Evolutionary conservation across 2,888 invertebrate species (phyloP).

Genomic region (Hofmannophila pseudospretella): DNA sequence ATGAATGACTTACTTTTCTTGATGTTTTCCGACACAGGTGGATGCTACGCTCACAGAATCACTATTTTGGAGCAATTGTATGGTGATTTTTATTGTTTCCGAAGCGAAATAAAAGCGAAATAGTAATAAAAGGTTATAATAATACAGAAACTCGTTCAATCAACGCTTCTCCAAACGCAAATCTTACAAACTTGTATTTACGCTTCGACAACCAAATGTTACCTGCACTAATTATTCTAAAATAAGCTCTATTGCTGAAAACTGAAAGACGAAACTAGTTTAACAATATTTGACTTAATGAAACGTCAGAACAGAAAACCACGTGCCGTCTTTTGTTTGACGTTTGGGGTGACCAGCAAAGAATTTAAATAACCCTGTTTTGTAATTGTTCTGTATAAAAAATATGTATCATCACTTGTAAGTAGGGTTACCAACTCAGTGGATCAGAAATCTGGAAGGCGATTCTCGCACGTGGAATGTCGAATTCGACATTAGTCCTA

Average conservation of each 20-base stretch:
- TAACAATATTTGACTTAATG: background rate
- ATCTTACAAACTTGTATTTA: slow-evolving; percentile 5
- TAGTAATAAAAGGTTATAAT: slow-evolving; percentile 68
- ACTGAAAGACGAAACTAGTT: background rate
- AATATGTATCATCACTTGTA: too few species aligned
- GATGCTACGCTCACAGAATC: slow-evolving; percentile 28
- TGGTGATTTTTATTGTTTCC: slow-evolving; percentile 39
- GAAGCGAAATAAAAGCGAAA: slow-evolving; percentile 55
- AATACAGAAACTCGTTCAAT: slow-evolving; percentile 46
- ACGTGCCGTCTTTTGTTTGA: slow-evolving; percentile 21
- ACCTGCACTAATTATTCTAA: background rate
- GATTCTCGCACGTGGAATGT: too few species aligned
- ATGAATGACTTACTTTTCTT: slow-evolving; percentile 54
- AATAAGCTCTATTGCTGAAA: background rate
- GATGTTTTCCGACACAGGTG: slow-evolving; percentile 24
- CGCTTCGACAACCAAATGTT: background rate
- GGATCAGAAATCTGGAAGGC: too few species aligned
- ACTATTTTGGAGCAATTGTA: slow-evolving; percentile 21
- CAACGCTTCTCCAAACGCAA: slow-evolving; percentile 17
- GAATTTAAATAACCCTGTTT: slow-evolving; percentile 2
- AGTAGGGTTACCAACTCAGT: too few species aligned
- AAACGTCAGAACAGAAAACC: slow-evolving; percentile 3
- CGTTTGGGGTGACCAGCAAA: slow-evolving; percentile 18
- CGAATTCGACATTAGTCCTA: too few species aligned
- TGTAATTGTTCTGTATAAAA: too few species aligned